Conservation (phyloP, 1,140 invertebrate genomes). For the Tetramorium simillimum region DNA sequence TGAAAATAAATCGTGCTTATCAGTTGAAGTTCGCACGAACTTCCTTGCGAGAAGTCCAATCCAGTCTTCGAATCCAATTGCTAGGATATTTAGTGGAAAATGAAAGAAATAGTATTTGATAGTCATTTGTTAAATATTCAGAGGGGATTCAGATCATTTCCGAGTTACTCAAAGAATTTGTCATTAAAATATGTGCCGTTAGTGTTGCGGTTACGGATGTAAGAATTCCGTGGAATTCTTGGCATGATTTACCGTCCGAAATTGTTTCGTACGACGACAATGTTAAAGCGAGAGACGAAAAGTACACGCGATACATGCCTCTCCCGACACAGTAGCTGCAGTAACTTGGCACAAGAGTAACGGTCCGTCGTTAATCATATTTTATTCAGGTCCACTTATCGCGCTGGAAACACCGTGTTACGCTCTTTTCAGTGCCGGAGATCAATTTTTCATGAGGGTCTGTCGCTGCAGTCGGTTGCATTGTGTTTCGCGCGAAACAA, state of each 20-base stretch:
- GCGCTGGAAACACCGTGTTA: slow-evolving; percentile 26
- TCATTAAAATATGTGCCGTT: slow-evolving; percentile 37
- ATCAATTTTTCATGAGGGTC: slow-evolving; percentile 38
- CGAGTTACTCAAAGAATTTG: slow-evolving; percentile 32
- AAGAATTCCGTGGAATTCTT: slow-evolving; percentile 43
- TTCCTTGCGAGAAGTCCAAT: neutral
- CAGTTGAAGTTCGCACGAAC: neutral
- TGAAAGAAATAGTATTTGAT: neutral
- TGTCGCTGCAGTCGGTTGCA: slow-evolving; percentile 5
- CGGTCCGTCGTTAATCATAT: slow-evolving; percentile 53
- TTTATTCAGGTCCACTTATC: slow-evolving; percentile 52
- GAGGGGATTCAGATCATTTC: too few species aligned
- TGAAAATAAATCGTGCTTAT: neutral
- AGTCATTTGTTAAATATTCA: slow-evolving; percentile 8
- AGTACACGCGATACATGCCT: slow-evolving; percentile 14
- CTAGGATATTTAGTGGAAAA: neutral
- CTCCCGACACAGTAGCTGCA: slow-evolving; percentile 9
- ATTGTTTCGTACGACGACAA: slow-evolving; percentile 47
- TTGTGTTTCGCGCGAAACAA: slow-evolving; percentile 12
- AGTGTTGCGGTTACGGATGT: neutral
- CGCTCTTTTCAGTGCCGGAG: slow-evolving; percentile 26
- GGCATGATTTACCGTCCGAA: slow-evolving; percentile 51
- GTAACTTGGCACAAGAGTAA: slow-evolving; percentile 51
- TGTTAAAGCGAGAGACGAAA: slow-evolving; percentile 40
- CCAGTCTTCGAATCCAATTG: neutral